Evolutionary conservation across 1,140 invertebrate species (phyloP), one percentile per base, ranked within the genome.

Genomic region (Ceratina australensis): DNA sequence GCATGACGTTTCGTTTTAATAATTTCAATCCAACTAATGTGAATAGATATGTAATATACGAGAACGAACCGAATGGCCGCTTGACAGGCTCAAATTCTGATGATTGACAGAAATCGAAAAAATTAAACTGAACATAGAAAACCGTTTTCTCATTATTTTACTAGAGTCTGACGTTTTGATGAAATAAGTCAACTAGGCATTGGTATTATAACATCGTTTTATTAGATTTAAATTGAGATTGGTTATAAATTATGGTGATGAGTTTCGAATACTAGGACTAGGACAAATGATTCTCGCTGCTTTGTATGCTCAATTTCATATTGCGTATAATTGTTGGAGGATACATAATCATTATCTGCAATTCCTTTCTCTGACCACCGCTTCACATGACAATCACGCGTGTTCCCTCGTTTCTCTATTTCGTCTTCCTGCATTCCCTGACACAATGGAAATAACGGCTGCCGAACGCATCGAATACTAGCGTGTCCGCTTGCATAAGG

Each of bases 141-240:
- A 7, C 7, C 33, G 33, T 33, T 7, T 33, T 33, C 33, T 33
- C 7, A 33, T 33, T 33, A 33, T 33, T 33, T 33, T n/a, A n/a
- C n/a, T n/a, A 33, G 33, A 42, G 33, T 10, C 0, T 42, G 3
- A 10, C 5, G 5, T 42, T 3, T 42, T 7, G 33, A 42, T 10
- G 33, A 66, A 56, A 28, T 28, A 22, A 54, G 7, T 4, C 33
- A 12, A 59, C 5, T 24, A 47, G 12, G 10, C n/a, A 12, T 69
- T 82, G 42, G 64, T 83, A 78, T 82, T 84, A 86, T 86, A 86
- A 86, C 85, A 86, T 86, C 59, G 76, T 86, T 86, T 86, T 86
- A 86, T 86, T 86, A 82, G 80, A 84, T 86, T 86, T 86, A 86
- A 86, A 86, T 86, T 86, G 82, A 86, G 82, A 86, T 86, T 72